Percentiles rank a stretch among this genome's conserved stretches.
phyloP scores from a whole-genome alignment of 2,113 vertebrate genomes.

The Microtus richardsoni region DNA sequence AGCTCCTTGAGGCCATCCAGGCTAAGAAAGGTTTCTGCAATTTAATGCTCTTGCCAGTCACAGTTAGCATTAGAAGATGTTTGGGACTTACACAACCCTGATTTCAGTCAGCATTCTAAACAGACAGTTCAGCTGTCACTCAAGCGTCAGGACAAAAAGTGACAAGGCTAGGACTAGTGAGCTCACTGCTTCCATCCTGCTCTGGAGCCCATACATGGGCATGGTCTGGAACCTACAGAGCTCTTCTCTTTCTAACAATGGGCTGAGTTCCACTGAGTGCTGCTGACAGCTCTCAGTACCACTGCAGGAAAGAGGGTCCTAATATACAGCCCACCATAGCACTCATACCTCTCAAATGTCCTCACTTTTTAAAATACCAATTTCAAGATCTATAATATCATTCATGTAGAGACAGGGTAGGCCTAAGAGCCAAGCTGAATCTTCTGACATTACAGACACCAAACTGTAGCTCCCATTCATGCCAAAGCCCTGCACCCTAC shows the following conservation, averaged over 20 bases:
- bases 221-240: neutral
- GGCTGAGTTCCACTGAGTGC: neutral
- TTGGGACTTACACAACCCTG: neutral
- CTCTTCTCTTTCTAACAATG: neutral
- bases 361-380: neutral
- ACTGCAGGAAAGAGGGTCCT: neutral
- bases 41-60: slow-evolving; percentile 29
- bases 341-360: neutral
- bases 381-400: neutral
- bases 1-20: slow-evolving; percentile 63
- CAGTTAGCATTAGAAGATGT: neutral
- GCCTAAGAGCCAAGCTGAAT: neutral
- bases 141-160: neutral
- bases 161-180: neutral
- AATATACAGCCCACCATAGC: neutral
- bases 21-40: neutral
- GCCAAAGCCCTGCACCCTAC: fast-evolving
- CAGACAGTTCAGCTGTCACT: neutral
- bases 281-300: neutral
- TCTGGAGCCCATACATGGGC: fast-evolving
- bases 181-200: neutral
- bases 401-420: neutral
- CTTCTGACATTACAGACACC: neutral
- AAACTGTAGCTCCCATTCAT: neutral
- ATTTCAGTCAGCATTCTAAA: neutral